Base-by-base conservation (phyloP, 2,113 vertebrate species). In the Phalacrocorax pelagicus region DNA sequence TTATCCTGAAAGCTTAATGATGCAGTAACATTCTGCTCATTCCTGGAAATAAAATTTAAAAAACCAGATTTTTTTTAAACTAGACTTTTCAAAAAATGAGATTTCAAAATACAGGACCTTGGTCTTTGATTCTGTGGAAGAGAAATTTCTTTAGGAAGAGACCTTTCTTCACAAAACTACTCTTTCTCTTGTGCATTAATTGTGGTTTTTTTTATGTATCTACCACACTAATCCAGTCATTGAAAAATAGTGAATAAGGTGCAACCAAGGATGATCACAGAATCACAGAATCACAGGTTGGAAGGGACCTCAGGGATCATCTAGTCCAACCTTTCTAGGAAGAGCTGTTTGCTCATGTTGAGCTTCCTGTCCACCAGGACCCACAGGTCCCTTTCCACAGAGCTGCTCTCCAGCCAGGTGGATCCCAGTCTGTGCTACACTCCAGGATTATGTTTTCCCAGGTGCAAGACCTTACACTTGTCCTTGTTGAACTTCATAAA, bases 231-330 rank as follows among this genome's bases (percentile, higher is more conserved):
- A 88, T 47, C 5, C 5, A 52, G 27, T 61, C 0, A 54, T 24
- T 3, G 2, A 90, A 86, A 92, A 93, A 36, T 10, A 65, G 15
- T 21, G 5, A 70, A 51, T 77, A 77, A 65, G 26, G 30, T 62
- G 32, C 0, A 0, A 58, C 9, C 5, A 46, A 47, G 18, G 4
- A 77, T 83, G 23, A 29, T 15, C 15, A 38, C 38, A 38, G 10
- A 38, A 38, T 38, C 38, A 38, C 38, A 38, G 38, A 38, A 38
- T 38, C 38, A 38, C 38, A 38, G 38, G 38, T 38, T 38, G 10
- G 38, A 38, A 38, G 38, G 38, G 38, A 38, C 38, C 38, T 38
- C 38, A 10, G 38, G 38, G 38, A 38, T 38, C 38, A 38, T 38
- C 38, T 38, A 38, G 38, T 38, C 38, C 38, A 38, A 38, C 38